A percentile compares a stretch with the other conserved stretches of the same genome.
Evolutionary conservation across 2,888 invertebrate genomes (phyloP).

Genomic region (Leptothorax acervorum): DNA sequence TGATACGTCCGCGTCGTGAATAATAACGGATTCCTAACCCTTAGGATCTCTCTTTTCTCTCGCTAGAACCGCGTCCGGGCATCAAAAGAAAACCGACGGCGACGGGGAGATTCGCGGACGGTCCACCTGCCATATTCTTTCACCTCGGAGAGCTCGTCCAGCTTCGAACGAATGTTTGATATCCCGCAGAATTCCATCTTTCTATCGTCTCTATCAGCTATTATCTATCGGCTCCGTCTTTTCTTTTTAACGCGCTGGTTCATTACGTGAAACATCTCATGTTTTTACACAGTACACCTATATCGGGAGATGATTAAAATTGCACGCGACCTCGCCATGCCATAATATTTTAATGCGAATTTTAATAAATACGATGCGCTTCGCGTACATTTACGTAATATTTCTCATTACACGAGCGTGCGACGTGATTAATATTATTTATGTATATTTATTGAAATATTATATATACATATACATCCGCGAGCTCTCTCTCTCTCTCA

Average conservation of each 20-base stretch:
- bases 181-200: slow-evolving; percentile 59
- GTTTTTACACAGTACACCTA: background rate
- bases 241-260: slow-evolving; percentile 48
- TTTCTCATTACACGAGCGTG: slow-evolving; percentile 17
- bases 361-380: slow-evolving; percentile 28
- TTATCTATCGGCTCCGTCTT: background rate
- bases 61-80: slow-evolving; percentile 6
- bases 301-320: slow-evolving; percentile 42
- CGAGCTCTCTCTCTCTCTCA: background rate
- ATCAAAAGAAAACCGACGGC: slow-evolving; percentile 51
- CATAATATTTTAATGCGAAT: slow-evolving; percentile 37
- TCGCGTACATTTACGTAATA: slow-evolving; percentile 28
- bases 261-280: slow-evolving; percentile 13
- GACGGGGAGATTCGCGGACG: slow-evolving; percentile 60
- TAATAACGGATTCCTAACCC: slow-evolving; percentile 61
- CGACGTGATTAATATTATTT: slow-evolving; percentile 40
- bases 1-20: slow-evolving; percentile 60
- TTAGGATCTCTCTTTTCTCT: slow-evolving; percentile 25
- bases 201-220: background rate
- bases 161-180: slow-evolving; percentile 62
- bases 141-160: slow-evolving; percentile 62
- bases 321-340: background rate
- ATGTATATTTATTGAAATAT: slow-evolving; percentile 43
- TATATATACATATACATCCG: background rate
- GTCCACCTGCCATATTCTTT: slow-evolving; percentile 71